Conservation (phyloP, 1,140 invertebrate genomes). For the Proctacanthus coquilletti region DNA sequence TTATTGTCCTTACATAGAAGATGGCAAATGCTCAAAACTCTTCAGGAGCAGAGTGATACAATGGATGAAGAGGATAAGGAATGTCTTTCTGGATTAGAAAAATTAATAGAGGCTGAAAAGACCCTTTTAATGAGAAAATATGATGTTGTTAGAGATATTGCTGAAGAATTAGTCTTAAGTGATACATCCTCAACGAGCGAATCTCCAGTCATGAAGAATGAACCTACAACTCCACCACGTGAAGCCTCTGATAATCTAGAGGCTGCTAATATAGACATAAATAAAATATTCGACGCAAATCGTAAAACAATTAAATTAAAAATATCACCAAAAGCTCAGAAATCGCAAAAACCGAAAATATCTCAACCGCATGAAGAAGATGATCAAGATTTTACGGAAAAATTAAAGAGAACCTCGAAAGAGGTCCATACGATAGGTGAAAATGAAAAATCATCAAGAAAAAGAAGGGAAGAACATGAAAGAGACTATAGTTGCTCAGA, state of each 20-base stretch:
- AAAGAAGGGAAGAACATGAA: too few relatives aligned
- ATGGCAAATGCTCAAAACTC: neutral
- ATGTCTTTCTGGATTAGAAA: neutral
- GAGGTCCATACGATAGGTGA: too few relatives aligned
- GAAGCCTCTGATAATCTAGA: too few relatives aligned
- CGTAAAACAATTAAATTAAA: conserved; percentile 24
- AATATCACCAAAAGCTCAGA: conserved; percentile 19
- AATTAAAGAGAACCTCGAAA: conserved; percentile 11
- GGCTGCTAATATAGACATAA: too few relatives aligned
- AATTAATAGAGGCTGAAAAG: neutral
- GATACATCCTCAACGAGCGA: too few relatives aligned
- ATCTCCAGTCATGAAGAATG: too few relatives aligned
- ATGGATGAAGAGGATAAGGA: neutral
- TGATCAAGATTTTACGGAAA: conserved; percentile 7
- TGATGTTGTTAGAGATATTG: too few relatives aligned
- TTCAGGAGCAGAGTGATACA: neutral
- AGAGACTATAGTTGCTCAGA: conserved; percentile 13
- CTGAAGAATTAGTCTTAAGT: too few relatives aligned
- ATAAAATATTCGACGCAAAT: conserved; percentile 24
- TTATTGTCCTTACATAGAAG: neutral
- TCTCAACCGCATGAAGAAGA: conserved; percentile 1
- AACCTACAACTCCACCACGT: neutral
- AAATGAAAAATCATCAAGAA: too few relatives aligned
- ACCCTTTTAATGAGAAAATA: too few relatives aligned
- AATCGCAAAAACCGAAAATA: conserved; percentile 5